Conservation (phyloP, 2,797 vertebrate genomes). For the Neosalanx taihuensis region DNA sequence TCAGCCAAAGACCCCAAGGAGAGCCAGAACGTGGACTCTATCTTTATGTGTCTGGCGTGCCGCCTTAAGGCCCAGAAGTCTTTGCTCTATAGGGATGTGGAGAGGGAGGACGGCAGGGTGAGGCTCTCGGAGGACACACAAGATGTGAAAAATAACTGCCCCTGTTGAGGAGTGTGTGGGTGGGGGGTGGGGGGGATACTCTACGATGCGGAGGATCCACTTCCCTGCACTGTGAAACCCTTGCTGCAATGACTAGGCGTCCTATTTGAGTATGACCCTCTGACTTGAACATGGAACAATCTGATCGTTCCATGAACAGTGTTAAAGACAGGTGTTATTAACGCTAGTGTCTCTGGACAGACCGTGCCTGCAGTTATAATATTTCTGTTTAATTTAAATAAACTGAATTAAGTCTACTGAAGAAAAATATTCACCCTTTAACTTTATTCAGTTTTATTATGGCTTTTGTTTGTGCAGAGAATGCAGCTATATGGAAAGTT, state of each 20-base stretch:
- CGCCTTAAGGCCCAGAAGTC: conserved; percentile 93
- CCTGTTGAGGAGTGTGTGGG: conserved; percentile 76
- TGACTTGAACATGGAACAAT: conserved; percentile 7
- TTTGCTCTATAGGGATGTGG: conserved; percentile 85
- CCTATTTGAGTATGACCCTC: background rate
- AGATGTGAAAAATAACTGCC: conserved; percentile 78
- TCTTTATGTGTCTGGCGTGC: conserved; percentile 97
- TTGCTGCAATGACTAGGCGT: background rate
- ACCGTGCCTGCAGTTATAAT: conserved; percentile 30
- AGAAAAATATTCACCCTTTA: conserved; percentile 16
- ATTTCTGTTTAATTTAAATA: conserved; percentile 19
- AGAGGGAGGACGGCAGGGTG: conserved; percentile 82
- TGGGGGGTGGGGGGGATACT: background rate
- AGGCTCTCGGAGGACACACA: conserved; percentile 74
- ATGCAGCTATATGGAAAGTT: background rate
- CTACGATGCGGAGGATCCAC: background rate
- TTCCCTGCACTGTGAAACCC: conserved; percentile 13
- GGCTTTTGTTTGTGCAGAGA: too few species aligned
- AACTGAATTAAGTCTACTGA: conserved; percentile 21
- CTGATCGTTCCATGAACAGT: conserved; percentile 8
- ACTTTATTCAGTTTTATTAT: background rate
- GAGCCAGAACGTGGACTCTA: conserved; percentile 93
- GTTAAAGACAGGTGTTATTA: conserved; percentile 2
- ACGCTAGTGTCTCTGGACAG: conserved; percentile 12
- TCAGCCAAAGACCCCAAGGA: conserved; percentile 97